These are phyloP conservation scores for Anodontia alba DNA, from an alignment of 2,888 invertebrate genomes.

Conservation along the genomic window DNA sequence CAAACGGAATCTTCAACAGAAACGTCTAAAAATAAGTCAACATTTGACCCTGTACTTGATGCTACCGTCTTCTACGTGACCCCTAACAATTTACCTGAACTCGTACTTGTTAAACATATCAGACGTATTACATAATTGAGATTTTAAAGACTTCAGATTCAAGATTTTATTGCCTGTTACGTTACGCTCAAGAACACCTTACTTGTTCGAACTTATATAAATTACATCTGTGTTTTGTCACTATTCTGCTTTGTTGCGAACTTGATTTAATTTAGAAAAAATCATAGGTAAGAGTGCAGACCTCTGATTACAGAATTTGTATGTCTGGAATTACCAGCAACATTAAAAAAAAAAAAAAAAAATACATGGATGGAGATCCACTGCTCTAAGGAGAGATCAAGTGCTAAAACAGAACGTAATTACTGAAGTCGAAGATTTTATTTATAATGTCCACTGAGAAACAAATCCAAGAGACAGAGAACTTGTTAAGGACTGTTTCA, in stretches of 20 bases:
- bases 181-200: constrained; percentile 1
- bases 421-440: too few species aligned
- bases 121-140: constrained; percentile 18
- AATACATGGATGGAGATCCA: too few species aligned
- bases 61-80: background rate
- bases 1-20: background rate
- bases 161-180: constrained; percentile 5
- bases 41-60: background rate
- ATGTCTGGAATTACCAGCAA: too few species aligned
- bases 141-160: background rate
- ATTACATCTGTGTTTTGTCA: constrained; percentile 16
- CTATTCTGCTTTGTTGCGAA: background rate
- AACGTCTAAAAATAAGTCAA: background rate
- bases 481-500: too few species aligned
- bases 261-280: background rate
- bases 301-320: too few species aligned
- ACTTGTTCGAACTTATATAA: constrained; percentile 15
- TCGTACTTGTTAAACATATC: constrained; percentile 9
- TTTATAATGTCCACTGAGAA: too few species aligned
- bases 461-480: too few species aligned
- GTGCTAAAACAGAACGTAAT: too few species aligned
- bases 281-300: too few species aligned
- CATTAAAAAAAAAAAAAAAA: too few species aligned
- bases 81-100: background rate
- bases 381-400: too few species aligned